These are phyloP conservation scores for Drosophila greeni DNA, from an alignment of 2,888 invertebrate species.

Conservation along the genomic window DNA sequence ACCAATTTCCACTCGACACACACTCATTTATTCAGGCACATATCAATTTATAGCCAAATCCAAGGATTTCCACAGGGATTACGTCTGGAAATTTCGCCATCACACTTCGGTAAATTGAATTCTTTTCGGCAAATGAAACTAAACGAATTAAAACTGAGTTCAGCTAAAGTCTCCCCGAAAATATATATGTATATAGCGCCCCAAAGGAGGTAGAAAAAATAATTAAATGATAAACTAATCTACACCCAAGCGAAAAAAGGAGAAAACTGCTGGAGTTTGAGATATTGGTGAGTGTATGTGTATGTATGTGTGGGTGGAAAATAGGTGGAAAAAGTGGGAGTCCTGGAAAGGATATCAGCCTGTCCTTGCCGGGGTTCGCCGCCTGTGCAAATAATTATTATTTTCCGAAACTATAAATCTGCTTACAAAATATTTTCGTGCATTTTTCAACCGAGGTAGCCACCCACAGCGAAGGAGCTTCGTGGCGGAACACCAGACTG, in stretches of 20 bases:
- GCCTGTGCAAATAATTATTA: constrained; percentile 71
- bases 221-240: constrained; percentile 79
- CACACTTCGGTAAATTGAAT: constrained; percentile 56
- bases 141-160: constrained; percentile 66
- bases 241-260: constrained; percentile 49
- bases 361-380: constrained; percentile 37
- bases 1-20: constrained; percentile 30
- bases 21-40: constrained; percentile 8
- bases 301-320: constrained; percentile 1
- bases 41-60: constrained; percentile 42
- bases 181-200: constrained; percentile 5
- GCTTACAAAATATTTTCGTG: constrained; percentile 65
- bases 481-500: constrained; percentile 22
- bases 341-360: background rate
- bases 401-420: constrained; percentile 72
- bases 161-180: constrained; percentile 10
- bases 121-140: constrained; percentile 66
- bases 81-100: constrained; percentile 42
- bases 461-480: constrained; percentile 32
- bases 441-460: constrained; percentile 47
- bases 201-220: constrained; percentile 60
- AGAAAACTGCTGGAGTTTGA: constrained; percentile 41
- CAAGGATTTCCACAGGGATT: constrained; percentile 58
- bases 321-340: background rate
- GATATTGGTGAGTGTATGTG: constrained; percentile 14